These are phyloP conservation scores for Lasioglossum vierecki DNA, from an alignment of 2,888 invertebrate species.

Conservation along the genomic window DNA sequence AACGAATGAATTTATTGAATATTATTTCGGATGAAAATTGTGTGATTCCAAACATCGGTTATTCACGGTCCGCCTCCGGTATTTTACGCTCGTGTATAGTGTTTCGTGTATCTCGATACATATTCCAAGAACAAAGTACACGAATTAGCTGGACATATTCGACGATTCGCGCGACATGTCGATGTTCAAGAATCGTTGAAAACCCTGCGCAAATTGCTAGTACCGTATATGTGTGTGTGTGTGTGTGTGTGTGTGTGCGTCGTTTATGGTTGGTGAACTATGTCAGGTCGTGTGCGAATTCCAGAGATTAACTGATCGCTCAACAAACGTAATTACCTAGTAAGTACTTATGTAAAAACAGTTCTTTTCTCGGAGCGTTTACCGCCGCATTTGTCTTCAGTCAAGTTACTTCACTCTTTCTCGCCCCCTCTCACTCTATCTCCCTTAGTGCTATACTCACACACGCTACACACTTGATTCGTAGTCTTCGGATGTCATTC, in stretches of 20 bases:
- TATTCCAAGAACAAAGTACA: conserved; percentile 11
- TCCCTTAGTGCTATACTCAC: background rate
- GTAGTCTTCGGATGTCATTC: background rate
- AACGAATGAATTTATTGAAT: background rate
- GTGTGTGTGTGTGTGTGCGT: background rate
- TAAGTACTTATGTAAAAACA: conserved; percentile 18
- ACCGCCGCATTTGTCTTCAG: background rate
- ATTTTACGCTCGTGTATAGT: background rate
- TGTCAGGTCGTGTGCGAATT: conserved; percentile 31
- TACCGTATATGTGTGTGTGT: background rate
- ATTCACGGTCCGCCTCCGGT: background rate
- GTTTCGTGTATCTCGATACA: background rate
- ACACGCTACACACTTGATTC: background rate
- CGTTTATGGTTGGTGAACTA: conserved; percentile 22
- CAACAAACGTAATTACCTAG: conserved; percentile 48
- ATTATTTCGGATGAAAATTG: background rate
- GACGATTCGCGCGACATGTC: background rate
- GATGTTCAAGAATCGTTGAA: background rate
- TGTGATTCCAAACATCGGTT: background rate
- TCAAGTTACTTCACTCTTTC: background rate
- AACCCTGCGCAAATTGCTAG: conserved; percentile 2
- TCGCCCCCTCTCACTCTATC: background rate
- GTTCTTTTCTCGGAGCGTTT: conserved; percentile 25
- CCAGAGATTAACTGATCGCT: conserved; percentile 52
- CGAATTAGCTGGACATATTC: no score